These are phyloP conservation scores for Echinops telfairi DNA, from an alignment of 2,113 vertebrate genomes.

Conservation along the genomic window DNA sequence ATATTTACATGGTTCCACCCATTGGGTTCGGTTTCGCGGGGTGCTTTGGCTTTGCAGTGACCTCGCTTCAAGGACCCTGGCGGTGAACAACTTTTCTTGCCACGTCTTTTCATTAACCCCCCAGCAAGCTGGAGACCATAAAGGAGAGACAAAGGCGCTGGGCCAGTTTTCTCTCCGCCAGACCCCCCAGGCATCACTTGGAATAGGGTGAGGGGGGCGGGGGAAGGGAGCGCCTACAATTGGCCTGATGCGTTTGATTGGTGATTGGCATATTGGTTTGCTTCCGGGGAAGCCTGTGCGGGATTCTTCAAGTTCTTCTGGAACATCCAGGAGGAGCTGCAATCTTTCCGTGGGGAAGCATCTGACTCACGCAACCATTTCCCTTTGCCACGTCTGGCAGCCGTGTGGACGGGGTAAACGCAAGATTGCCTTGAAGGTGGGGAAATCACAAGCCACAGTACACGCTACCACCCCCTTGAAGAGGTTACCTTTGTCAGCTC, in stretches of 20 bases:
- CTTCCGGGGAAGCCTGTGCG: slow-evolving; percentile 37
- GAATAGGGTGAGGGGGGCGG: neutral
- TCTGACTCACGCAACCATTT: slow-evolving; percentile 77
- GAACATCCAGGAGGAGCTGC: slow-evolving; percentile 76
- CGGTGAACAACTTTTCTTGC: slow-evolving; percentile 75
- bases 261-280: slow-evolving; percentile 54
- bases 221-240: neutral
- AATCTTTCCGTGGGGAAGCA: slow-evolving; percentile 77
- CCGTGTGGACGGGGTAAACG: slow-evolving; percentile 80
- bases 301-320: slow-evolving; percentile 67
- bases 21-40: slow-evolving; percentile 75
- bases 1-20: slow-evolving; percentile 84
- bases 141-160: neutral
- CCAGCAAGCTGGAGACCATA: neutral
- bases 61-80: slow-evolving; percentile 68
- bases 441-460: slow-evolving; percentile 78
- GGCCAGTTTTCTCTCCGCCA: slow-evolving; percentile 14
- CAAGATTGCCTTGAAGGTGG: slow-evolving; percentile 73
- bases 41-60: slow-evolving; percentile 65
- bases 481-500: slow-evolving; percentile 80
- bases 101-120: slow-evolving; percentile 71
- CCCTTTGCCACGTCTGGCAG: slow-evolving; percentile 78
- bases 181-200: neutral
- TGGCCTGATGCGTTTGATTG: slow-evolving; percentile 1
- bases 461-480: slow-evolving; percentile 54